These are phyloP conservation scores for Drosophila kanapiae DNA, from an alignment of 1,140 invertebrate genomes.

Conservation along the genomic window DNA sequence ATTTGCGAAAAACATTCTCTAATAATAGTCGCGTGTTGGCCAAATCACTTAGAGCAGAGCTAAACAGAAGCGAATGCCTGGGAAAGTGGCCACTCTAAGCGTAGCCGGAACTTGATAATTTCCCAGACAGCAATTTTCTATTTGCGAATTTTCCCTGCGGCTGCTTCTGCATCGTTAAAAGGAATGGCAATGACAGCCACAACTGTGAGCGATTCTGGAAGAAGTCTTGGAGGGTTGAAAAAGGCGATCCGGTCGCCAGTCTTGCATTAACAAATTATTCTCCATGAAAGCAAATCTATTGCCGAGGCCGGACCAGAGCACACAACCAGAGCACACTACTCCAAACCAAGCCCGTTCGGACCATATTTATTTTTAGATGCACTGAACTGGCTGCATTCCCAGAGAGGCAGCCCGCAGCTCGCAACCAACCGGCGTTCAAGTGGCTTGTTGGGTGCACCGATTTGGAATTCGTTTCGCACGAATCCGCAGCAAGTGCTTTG, in stretches of 20 bases:
- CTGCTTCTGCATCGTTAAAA: constrained; percentile 4
- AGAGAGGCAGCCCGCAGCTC: neutral
- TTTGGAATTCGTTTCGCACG: constrained; percentile 70
- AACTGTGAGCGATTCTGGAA: constrained; percentile 22
- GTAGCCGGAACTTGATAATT: constrained; percentile 70
- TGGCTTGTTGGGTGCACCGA: constrained; percentile 48
- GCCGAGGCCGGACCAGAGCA: constrained; percentile 22
- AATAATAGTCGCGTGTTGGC: constrained; percentile 20
- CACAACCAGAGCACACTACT: constrained; percentile 9
- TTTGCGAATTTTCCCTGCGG: constrained; percentile 59
- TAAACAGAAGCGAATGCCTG: constrained; percentile 13
- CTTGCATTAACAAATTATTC: constrained; percentile 71
- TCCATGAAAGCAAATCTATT: constrained; percentile 63
- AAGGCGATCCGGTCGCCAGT: constrained; percentile 16
- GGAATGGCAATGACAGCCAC: constrained; percentile 21
- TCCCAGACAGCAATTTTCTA: constrained; percentile 56
- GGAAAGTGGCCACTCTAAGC: constrained; percentile 23
- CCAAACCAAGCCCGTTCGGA: constrained; percentile 24
- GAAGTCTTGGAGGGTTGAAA: neutral
- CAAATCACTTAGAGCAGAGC: constrained; percentile 20
- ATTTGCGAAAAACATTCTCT: constrained; percentile 12
- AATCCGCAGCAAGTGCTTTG: constrained; percentile 38
- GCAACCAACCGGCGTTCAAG: constrained; percentile 15
- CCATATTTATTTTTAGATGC: constrained; percentile 68
- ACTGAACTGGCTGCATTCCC: constrained; percentile 39